Evolutionary conservation across 1,140 invertebrate genomes (phyloP).

Genomic region (Macrocentrus cingulum): DNA sequence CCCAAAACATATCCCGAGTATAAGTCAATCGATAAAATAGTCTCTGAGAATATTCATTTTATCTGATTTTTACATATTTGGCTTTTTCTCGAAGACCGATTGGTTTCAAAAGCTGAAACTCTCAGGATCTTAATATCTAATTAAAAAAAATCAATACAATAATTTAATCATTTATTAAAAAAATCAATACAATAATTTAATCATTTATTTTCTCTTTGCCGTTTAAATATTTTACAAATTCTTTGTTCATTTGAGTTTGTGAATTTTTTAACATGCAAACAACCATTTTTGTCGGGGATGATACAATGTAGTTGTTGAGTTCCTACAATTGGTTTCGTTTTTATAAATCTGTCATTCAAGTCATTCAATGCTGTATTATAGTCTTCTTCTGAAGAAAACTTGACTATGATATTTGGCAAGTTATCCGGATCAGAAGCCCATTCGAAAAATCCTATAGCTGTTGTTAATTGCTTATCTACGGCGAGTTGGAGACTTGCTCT

Average conservation of each 20-base stretch:
- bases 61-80: too few relatives aligned
- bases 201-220: slow-evolving; percentile 3
- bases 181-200: not conserved
- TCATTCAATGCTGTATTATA: not conserved
- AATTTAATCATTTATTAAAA: too few relatives aligned
- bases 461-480: slow-evolving; percentile 1
- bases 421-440: slow-evolving; percentile 7
- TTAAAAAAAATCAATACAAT: too few relatives aligned
- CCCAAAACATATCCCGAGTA: too few relatives aligned
- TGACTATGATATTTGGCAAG: not conserved
- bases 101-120: too few relatives aligned
- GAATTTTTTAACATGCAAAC: not conserved
- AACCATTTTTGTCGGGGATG: slow-evolving; percentile 9
- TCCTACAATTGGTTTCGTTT: not conserved
- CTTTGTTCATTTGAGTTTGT: not conserved
- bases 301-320: slow-evolving; percentile 12
- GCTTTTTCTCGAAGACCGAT: too few relatives aligned
- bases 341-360: not conserved
- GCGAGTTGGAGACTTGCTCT: slow-evolving; percentile 3
- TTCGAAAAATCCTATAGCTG: not conserved
- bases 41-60: too few relatives aligned
- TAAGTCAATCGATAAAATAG: too few relatives aligned
- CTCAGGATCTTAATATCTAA: too few relatives aligned
- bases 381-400: slow-evolving; percentile 10
- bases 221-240: slow-evolving; percentile 9